These are phyloP conservation scores for Spongilla lacustris DNA, from an alignment of 37 sponge, comb jelly and placozoan genomes.

Conservation along the genomic window DNA sequence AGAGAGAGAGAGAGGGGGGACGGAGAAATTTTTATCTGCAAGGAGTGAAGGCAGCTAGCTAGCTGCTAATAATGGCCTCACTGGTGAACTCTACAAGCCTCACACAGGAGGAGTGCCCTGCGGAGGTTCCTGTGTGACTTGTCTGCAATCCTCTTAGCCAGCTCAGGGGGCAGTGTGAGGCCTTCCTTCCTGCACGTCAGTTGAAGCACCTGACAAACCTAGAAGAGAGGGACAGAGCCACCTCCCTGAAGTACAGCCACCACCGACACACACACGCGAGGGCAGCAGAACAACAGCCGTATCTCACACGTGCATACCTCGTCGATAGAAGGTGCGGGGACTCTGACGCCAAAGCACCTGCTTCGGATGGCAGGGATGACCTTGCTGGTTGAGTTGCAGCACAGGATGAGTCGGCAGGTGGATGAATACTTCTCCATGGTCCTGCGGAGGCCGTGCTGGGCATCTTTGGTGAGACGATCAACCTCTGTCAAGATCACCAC, in stretches of 20 bases:
- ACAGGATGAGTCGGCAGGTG: slow-evolving; percentile 94
- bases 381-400: slow-evolving; percentile 98
- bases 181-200: slow-evolving; percentile 85
- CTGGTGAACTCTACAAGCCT: slow-evolving; percentile 97
- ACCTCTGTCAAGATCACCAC: slow-evolving; percentile 91
- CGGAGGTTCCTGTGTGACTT: slow-evolving; percentile 86
- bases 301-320: slow-evolving; percentile 64
- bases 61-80: slow-evolving; percentile 30
- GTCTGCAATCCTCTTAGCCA: slow-evolving; percentile 88
- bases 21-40: background rate
- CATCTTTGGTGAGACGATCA: slow-evolving; percentile 91
- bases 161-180: slow-evolving; percentile 82
- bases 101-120: slow-evolving; percentile 91
- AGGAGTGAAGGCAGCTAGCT: background rate
- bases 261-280: too few relatives aligned
- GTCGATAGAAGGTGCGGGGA: slow-evolving; percentile 89
- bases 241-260: too few relatives aligned
- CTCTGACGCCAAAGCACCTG: slow-evolving; percentile 91
- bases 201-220: slow-evolving; percentile 76
- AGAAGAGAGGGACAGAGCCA: background rate
- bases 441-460: slow-evolving; percentile 96
- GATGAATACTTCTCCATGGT: slow-evolving; percentile 99
- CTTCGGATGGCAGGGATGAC: slow-evolving; percentile 96
- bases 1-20: too few relatives aligned
- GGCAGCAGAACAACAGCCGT: too few relatives aligned